Base-by-base conservation (phyloP, 2,797 vertebrate genomes). In the Clamator glandarius region DNA sequence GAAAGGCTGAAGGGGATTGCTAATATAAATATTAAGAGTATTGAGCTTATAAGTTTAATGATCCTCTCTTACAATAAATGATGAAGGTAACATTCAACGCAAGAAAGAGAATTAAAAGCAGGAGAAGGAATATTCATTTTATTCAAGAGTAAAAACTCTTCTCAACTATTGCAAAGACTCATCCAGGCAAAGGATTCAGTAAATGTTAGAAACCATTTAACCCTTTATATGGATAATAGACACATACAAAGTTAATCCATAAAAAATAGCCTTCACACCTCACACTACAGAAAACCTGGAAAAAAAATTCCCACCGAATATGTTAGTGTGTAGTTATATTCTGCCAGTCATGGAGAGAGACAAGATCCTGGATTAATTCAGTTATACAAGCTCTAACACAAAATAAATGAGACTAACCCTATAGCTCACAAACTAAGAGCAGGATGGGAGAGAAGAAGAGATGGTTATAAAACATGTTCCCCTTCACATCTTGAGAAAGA, bases 1-100 rank as follows among this genome's bases (percentile, higher is more conserved):
- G 61, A 87, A 83, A 77, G 58, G 50, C 84, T 93, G 63, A 57
- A 90, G 48, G 80, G 23, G 4, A 92, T 80, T n/a, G 67, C 21
- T 69, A 86, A 73, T 26, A 61, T 0, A 63, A 67, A 63, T 26
- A 70, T 84, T 82, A 74, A 90, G 69, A 35, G 67, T 84, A 94
- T 12, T 69, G 57, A 74, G 57, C 52, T 77, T 93, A 28, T 79
- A 90, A 70, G 57, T 79, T 84, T 92, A 94, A 92, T 77, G 63
- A 75, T 76, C 70, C 48, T 69, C 18, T 73, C 39, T 67, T 31
- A 28, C 62, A 90, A 93, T 42, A 74, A 84, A 87, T 44, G 61
- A 90, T 41, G 63, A 91, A 68, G 28, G 67, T 11, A 1, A 84
- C 15, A 70, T 70, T 82, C 57, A 79, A 9, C 46, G 24, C 21